Evolutionary conservation across 2,888 invertebrate species (phyloP).

Genomic region (Coelopa pilipes): DNA sequence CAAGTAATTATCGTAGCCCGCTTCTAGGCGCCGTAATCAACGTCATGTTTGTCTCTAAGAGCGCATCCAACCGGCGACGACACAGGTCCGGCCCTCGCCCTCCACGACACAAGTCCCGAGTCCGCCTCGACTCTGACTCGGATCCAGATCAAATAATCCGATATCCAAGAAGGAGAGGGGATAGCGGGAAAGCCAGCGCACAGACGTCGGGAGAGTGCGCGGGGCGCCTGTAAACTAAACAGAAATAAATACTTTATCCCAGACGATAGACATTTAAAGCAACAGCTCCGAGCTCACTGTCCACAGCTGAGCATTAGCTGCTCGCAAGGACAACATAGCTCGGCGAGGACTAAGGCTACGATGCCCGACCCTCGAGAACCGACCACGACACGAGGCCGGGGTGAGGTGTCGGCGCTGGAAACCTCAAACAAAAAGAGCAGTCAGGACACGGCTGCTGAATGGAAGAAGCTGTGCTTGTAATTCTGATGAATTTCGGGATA

Average conservation of each 20-base stretch:
- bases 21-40: constrained; percentile 30
- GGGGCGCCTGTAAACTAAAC: no score
- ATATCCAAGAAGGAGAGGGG: not conserved
- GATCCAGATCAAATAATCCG: not conserved
- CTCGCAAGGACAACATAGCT: not conserved
- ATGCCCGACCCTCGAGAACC: no score
- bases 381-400: not conserved
- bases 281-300: not conserved
- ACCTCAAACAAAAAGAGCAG: not conserved
- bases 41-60: not conserved
- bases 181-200: not conserved
- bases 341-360: no score
- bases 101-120: not conserved
- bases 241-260: constrained; percentile 6
- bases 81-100: constrained; percentile 13
- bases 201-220: not conserved
- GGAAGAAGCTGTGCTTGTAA: not conserved
- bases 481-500: constrained; percentile 1
- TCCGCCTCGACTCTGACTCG: not conserved
- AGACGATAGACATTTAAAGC: not conserved
- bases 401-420: not conserved
- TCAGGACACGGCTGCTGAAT: no score
- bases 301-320: not conserved
- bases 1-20: constrained; percentile 29
- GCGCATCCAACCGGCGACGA: not conserved